phyloP scores from a whole-genome alignment of 2,888 invertebrate genomes.

The Caenorhabditis sp. region DNA sequence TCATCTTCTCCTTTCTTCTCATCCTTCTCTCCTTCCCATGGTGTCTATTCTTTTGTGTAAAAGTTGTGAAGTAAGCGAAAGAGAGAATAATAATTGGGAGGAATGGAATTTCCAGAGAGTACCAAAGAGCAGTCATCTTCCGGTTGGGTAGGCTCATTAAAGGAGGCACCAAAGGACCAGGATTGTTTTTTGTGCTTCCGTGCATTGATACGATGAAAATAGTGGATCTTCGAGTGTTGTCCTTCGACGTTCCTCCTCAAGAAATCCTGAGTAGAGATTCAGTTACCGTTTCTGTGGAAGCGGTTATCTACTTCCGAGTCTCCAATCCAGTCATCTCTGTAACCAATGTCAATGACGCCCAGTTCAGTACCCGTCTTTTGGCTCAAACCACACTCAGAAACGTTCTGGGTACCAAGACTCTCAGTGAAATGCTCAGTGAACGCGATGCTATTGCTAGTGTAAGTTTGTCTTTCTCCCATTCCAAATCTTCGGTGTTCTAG shows the following conservation, averaged over 20 bases:
- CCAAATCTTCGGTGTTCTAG: conserved; percentile 47
- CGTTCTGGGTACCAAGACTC: conserved; percentile 79
- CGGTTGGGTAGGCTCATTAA: conserved; percentile 86
- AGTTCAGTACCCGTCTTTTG: conserved; percentile 92
- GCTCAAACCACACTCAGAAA: conserved; percentile 81
- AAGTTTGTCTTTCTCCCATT: conserved; percentile 17
- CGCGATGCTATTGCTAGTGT: conserved; percentile 78
- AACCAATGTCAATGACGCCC: conserved; percentile 83
- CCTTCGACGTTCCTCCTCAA: conserved; percentile 97
- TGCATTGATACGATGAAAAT: conserved; percentile 88
- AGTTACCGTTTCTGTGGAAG: conserved; percentile 81
- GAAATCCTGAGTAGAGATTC: conserved; percentile 82
- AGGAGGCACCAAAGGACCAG: conserved; percentile 86
- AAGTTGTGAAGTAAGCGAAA: conserved; percentile 73
- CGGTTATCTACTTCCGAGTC: conserved; percentile 73
- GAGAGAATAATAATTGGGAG: too few species aligned
- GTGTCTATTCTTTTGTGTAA: conserved; percentile 77
- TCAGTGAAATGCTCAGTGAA: conserved; percentile 79
- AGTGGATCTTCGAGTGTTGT: conserved; percentile 82
- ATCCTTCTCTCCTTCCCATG: conserved; percentile 76
- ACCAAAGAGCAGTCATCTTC: conserved; percentile 90
- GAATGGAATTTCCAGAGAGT: conserved; percentile 76
- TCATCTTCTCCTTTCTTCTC: conserved; percentile 71
- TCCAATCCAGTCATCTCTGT: conserved; percentile 79
- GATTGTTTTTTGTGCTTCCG: conserved; percentile 95